Base-by-base conservation (phyloP, 2,888 invertebrate genomes). In the Gymnosoma rotundatum region DNA sequence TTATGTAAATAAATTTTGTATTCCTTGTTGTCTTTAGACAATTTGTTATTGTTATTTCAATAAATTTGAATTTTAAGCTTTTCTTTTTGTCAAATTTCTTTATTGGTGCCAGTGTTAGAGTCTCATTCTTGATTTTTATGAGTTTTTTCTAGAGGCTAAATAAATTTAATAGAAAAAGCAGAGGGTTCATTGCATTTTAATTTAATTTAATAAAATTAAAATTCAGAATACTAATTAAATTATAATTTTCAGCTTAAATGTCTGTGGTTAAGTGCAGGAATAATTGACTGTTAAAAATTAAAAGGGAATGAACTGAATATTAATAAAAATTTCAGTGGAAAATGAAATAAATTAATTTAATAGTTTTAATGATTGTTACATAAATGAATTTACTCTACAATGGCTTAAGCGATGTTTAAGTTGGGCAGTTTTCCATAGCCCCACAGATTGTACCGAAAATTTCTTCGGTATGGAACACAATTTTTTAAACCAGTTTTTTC, bases 1-100 rank as follows among this genome's bases (percentile, higher is more conserved):
- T 80, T 84, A 84, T 84, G 80, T 72, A 84, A 84, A 80, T 81
- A 78, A 78, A 67, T 73, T 61, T 72, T 52, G 25, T 75, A 69
- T 5, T 32, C 32, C 66, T 69, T 73, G 48, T 69, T 78, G 67
- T 78, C 56, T 38, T 73, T 83, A 45, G 56, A 69, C 18, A 70
- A 76, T 61, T 80, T 74, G 73, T 76, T 81, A 64, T 82, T 81
- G 52, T 70, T 81, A 61, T 81, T 63, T 64, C 56, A 58, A 56
- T 64, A 69, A 75, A 70, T 63, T 81, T 72, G 70, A 75, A 61
- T 69, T 78, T 74, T 5, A 63, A 78, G 67, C 45, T 69, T 82
- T 66, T 60, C 63, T 54, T 56, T 48, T 18, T 56, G n/a, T 16
- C n/a, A 0, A 52, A 48, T 25, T 64, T 67, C 52, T 67, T 25